A percentile compares a stretch with the other conserved stretches of the same genome.
phyloP scores from a whole-genome alignment of 2,797 vertebrate genomes.

The Mycteria americana region DNA sequence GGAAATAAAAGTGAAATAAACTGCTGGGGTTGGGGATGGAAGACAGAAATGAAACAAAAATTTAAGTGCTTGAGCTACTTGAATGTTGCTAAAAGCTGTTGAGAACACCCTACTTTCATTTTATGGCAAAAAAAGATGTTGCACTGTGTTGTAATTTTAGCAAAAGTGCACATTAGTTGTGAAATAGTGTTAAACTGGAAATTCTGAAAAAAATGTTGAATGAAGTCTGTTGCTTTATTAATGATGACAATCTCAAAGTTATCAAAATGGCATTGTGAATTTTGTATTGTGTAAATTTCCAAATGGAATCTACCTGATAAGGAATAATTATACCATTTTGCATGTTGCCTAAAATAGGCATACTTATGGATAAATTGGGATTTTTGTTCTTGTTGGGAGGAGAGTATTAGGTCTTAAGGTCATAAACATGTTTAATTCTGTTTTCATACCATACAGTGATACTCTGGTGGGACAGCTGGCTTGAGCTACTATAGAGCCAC shows the following conservation, averaged over 20 bases:
- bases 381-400: background rate
- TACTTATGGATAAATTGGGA: background rate
- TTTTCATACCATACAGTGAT: background rate
- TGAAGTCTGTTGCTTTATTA: background rate
- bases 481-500: background rate
- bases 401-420: background rate
- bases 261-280: background rate
- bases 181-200: background rate
- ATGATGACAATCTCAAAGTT: background rate
- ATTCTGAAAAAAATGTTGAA: background rate
- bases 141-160: background rate
- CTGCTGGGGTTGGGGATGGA: background rate
- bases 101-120: background rate
- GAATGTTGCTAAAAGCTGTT: background rate
- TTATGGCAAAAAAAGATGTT: background rate
- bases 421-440: background rate
- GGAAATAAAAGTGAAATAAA: background rate
- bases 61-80: background rate
- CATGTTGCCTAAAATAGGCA: background rate
- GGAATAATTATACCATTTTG: conserved; percentile 37
- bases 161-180: background rate
- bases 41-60: background rate
- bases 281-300: conserved; percentile 48
- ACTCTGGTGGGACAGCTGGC: background rate
- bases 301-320: conserved; percentile 19